Percentiles rank a stretch among this genome's conserved stretches.
Evolutionary conservation across 2,797 vertebrate species (phyloP).

Genomic region (Megalops cyprinoides): DNA sequence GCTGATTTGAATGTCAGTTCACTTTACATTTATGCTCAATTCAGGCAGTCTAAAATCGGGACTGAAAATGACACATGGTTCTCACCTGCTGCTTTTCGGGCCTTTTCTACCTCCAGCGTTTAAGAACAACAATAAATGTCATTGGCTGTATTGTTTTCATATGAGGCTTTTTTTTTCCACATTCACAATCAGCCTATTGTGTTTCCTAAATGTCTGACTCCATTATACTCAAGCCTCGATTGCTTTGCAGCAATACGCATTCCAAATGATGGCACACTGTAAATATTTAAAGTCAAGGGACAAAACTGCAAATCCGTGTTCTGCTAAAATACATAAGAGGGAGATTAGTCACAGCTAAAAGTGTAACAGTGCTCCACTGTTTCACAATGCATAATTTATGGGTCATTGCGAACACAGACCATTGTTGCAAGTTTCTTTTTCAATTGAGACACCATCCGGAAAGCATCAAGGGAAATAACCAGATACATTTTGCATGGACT

Average conservation of each 20-base stretch:
- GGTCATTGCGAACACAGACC: constrained; percentile 42
- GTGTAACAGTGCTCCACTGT: constrained; percentile 61
- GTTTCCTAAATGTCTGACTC: constrained; percentile 66
- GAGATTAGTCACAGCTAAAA: constrained; percentile 59
- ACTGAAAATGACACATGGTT: too few species aligned
- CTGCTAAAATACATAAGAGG: constrained; percentile 25
- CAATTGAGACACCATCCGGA: constrained; percentile 56
- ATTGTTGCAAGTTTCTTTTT: constrained; percentile 36
- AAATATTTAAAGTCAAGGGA: constrained; percentile 65
- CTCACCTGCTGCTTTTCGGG: too few species aligned
- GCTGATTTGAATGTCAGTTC: constrained; percentile 30
- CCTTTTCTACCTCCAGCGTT: too few species aligned
- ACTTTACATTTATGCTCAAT: constrained; percentile 34
- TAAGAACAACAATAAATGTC: too few species aligned
- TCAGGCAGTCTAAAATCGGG: too few species aligned
- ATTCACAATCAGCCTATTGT: constrained; percentile 63
- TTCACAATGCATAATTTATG: constrained; percentile 67
- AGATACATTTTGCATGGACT: constrained; percentile 48
- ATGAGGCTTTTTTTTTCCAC: too few species aligned
- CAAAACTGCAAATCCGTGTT: constrained; percentile 28
- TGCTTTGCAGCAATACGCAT: constrained; percentile 48
- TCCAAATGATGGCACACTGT: constrained; percentile 53
- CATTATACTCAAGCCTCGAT: constrained; percentile 62
- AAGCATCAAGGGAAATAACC: constrained; percentile 24
- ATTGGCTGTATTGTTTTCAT: too few species aligned